These are phyloP conservation scores for Caradrina clavipalpis DNA, from an alignment of 2,888 invertebrate species.

Conservation along the genomic window DNA sequence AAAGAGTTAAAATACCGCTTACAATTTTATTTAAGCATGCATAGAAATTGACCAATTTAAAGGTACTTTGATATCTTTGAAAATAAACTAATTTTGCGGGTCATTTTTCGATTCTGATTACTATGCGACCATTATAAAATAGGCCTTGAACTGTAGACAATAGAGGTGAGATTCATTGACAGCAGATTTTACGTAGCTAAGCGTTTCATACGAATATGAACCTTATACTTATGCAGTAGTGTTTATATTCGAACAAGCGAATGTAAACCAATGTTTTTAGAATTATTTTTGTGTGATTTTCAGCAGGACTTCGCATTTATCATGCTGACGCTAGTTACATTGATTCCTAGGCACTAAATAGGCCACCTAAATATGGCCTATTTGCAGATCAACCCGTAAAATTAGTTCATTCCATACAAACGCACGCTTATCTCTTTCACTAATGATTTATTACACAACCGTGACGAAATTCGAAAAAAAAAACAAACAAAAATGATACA, in stretches of 20 bases:
- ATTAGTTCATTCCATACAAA: conserved; percentile 36
- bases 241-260: neutral
- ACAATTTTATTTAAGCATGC: conserved; percentile 48
- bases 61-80: conserved; percentile 23
- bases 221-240: neutral
- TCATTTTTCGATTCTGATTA: neutral
- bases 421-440: conserved; percentile 37
- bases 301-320: too few relatives aligned
- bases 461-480: conserved; percentile 51
- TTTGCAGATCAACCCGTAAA: conserved; percentile 15
- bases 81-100: conserved; percentile 34
- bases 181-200: neutral
- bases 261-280: neutral
- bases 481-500: conserved; percentile 41
- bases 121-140: neutral
- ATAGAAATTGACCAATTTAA: conserved; percentile 55
- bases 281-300: neutral
- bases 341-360: neutral
- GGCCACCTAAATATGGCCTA: neutral
- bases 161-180: neutral
- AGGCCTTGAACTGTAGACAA: neutral
- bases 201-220: neutral
- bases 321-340: too few relatives aligned
- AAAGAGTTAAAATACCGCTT: conserved; percentile 62
- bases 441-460: conserved; percentile 60